Evolutionary conservation across 2,888 invertebrate species (phyloP).

Genomic region (Drosophila nr. fundita): DNA sequence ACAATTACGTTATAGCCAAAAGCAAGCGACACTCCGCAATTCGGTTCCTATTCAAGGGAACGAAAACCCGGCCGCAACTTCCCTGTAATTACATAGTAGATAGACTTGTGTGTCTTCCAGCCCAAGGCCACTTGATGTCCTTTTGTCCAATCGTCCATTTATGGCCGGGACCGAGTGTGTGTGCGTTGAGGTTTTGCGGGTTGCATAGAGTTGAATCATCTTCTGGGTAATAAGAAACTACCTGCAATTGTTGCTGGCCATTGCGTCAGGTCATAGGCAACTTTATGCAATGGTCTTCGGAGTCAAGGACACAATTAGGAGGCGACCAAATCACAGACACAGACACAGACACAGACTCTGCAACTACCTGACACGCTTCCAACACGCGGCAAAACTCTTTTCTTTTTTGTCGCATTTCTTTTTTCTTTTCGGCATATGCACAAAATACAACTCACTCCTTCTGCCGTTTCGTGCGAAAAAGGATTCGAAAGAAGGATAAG

Average conservation of each 20-base stretch:
- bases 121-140: slow-evolving; percentile 47
- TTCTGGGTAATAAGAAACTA: slow-evolving; percentile 43
- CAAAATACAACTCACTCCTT: slow-evolving; percentile 41
- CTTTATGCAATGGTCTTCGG: slow-evolving; percentile 63
- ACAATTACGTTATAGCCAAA: slow-evolving; percentile 28
- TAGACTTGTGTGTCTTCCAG: slow-evolving; percentile 4
- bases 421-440: slow-evolving; percentile 6
- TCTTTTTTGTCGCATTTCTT: slow-evolving; percentile 27
- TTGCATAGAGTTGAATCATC: slow-evolving; percentile 77
- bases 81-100: slow-evolving; percentile 45
- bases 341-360: too few species aligned
- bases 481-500: slow-evolving; percentile 50
- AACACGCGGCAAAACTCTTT: slow-evolving; percentile 71
- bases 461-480: slow-evolving; percentile 39
- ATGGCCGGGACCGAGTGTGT: slow-evolving; percentile 24
- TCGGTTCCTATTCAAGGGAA: background rate
- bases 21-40: slow-evolving; percentile 10
- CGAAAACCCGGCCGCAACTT: slow-evolving; percentile 36
- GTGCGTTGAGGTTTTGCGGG: slow-evolving; percentile 69
- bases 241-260: slow-evolving; percentile 55
- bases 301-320: slow-evolving; percentile 53
- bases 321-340: background rate
- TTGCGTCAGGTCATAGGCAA: slow-evolving; percentile 65
- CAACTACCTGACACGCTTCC: slow-evolving; percentile 71
- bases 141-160: slow-evolving; percentile 10